phyloP scores from a whole-genome alignment of 2,113 vertebrate species.

The Sapajus apella region DNA sequence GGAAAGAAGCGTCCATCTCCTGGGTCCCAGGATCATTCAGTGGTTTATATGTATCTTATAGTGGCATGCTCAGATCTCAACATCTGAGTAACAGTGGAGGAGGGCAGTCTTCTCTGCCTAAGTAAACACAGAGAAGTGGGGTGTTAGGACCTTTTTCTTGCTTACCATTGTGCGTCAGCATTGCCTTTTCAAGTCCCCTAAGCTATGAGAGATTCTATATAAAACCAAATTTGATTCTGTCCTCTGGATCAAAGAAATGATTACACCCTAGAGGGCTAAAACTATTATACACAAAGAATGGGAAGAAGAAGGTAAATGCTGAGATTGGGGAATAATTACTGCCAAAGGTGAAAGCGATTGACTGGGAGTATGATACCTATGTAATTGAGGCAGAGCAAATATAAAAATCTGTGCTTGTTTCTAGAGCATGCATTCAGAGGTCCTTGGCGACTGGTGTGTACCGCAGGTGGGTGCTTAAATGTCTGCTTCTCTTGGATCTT shows the following conservation, averaged over 20 bases:
- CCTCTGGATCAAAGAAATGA: constrained; percentile 69
- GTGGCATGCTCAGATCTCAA: neutral
- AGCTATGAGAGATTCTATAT: constrained; percentile 38
- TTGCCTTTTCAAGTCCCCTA: constrained; percentile 14
- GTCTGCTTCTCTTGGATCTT: constrained; percentile 51
- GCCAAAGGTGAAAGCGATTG: constrained; percentile 59
- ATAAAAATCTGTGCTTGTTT: constrained; percentile 39
- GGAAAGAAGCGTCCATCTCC: neutral
- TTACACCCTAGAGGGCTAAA: constrained; percentile 61
- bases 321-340: constrained; percentile 66
- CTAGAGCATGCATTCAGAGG: neutral
- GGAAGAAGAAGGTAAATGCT: constrained; percentile 44
- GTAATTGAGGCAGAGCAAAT: constrained; percentile 37
- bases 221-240: constrained; percentile 73
- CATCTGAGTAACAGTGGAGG: neutral
- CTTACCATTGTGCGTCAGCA: neutral
- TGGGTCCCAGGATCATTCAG: neutral
- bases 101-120: neutral
- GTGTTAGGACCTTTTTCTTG: neutral
- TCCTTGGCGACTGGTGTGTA: neutral
- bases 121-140: neutral
- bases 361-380: constrained; percentile 15
- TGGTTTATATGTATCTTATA: neutral
- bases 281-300: constrained; percentile 62
- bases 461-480: constrained; percentile 18